A percentile compares a stretch with the other conserved stretches of the same genome.
phyloP scores from a whole-genome alignment of 2,113 vertebrate species.

The Notechis scutatus region DNA sequence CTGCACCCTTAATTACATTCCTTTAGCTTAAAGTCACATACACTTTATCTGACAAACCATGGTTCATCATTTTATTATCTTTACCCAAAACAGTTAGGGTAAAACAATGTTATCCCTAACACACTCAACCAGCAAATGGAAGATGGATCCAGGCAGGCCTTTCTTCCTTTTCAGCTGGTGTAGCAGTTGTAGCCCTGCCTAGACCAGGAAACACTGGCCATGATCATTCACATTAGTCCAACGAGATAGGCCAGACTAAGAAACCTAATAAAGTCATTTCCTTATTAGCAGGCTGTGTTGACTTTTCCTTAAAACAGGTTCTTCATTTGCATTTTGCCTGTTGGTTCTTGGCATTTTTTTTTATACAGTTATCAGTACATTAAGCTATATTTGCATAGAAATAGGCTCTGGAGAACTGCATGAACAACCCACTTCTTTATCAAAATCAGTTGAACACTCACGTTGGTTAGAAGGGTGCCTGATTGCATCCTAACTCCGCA shows the following conservation, averaged over 20 bases:
- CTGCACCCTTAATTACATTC: too few species aligned
- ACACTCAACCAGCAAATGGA: background rate
- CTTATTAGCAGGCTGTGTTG: background rate
- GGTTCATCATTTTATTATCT: too few species aligned
- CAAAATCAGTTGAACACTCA: background rate
- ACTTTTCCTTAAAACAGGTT: slow-evolving; percentile 16
- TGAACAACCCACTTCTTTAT: background rate
- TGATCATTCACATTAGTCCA: background rate
- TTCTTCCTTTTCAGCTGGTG: background rate
- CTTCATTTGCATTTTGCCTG: background rate
- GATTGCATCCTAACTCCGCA: background rate
- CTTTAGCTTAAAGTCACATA: too few species aligned
- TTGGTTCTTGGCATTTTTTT: background rate
- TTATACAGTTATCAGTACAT: background rate
- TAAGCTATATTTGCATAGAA: slow-evolving; percentile 8
- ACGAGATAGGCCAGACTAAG: background rate
- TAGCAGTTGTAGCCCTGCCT: background rate
- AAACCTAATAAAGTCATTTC: background rate
- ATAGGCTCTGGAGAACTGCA: background rate
- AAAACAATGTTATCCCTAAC: too few species aligned
- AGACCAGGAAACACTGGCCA: background rate
- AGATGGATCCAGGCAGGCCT: background rate
- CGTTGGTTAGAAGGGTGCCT: background rate
- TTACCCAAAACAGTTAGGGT: too few species aligned
- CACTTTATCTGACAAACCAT: too few species aligned